Evolutionary conservation across 2,888 invertebrate species (phyloP).

Genomic region (Elmis aenea): DNA sequence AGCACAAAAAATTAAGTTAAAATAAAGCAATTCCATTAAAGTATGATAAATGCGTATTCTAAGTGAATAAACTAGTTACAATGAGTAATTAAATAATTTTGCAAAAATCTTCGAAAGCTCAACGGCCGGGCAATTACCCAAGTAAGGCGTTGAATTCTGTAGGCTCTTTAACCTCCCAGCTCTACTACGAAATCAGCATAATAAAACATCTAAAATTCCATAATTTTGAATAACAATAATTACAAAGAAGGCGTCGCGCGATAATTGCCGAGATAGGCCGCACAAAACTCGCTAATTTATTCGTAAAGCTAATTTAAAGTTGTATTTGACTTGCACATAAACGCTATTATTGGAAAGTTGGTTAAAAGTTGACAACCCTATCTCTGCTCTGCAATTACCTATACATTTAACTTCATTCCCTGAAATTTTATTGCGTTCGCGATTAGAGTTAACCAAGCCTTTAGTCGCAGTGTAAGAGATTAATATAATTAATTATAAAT

Average conservation of each 20-base stretch:
- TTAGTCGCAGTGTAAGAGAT: too few species aligned
- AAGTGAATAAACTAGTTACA: too few species aligned
- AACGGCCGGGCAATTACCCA: constrained; percentile 21
- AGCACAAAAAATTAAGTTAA: too few species aligned
- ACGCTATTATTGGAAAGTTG: constrained; percentile 48
- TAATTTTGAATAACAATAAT: constrained; percentile 49
- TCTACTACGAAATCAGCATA: constrained; percentile 45
- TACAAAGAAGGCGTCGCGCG: constrained; percentile 46
- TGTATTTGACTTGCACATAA: constrained; percentile 50
- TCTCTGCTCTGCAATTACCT: constrained; percentile 33
- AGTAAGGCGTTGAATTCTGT: constrained; percentile 28
- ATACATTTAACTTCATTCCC: constrained; percentile 25
- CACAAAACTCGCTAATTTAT: constrained; percentile 48
- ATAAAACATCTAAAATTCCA: constrained; percentile 48
- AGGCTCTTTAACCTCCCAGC: constrained; percentile 37
- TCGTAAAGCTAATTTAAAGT: constrained; percentile 49
- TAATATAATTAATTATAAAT: constrained; percentile 15
- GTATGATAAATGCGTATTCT: too few species aligned
- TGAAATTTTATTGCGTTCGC: neutral
- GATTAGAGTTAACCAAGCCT: too few species aligned
- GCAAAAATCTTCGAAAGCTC: too few species aligned
- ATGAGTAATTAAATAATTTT: too few species aligned
- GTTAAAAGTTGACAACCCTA: constrained; percentile 47
- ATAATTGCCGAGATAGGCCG: constrained; percentile 49
- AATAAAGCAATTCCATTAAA: too few species aligned